These are phyloP conservation scores for Megathymus violae DNA, from an alignment of 1,140 invertebrate genomes.

Conservation along the genomic window DNA sequence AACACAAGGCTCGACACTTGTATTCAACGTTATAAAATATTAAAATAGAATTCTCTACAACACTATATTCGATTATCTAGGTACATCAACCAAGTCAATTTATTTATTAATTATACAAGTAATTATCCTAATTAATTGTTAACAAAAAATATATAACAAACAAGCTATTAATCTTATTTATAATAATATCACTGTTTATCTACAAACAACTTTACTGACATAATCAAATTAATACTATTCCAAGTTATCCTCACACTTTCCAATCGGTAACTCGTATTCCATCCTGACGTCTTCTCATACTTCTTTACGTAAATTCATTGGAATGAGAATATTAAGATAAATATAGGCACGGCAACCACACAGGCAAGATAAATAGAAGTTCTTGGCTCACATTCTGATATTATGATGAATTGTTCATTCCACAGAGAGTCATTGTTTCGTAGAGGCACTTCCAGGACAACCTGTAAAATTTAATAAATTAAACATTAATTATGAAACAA, in stretches of 20 bases:
- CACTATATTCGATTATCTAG: too few species aligned
- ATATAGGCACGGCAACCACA: conserved; percentile 87
- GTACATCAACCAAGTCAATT: too few species aligned
- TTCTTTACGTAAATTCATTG: conserved; percentile 79
- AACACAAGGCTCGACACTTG: too few species aligned
- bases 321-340: conserved; percentile 90
- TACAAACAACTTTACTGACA: not conserved
- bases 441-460: conserved; percentile 86
- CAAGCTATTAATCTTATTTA: not conserved
- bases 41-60: too few species aligned
- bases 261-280: too few species aligned
- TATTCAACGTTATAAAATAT: too few species aligned
- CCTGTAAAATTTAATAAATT: conserved; percentile 62
- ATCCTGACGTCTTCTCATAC: not conserved
- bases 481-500: too few species aligned
- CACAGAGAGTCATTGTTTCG: conserved; percentile 86
- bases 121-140: too few species aligned
- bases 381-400: conserved; percentile 89
- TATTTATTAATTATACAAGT: too few species aligned
- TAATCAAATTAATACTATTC: not conserved
- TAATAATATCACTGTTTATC: conserved; percentile 15
- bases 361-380: conserved; percentile 88
- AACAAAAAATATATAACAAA: too few species aligned
- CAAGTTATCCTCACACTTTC: conserved; percentile 6
- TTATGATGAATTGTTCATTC: conserved; percentile 89